phyloP scores from a whole-genome alignment of 1,140 invertebrate genomes.

The Drosophila miranda region DNA sequence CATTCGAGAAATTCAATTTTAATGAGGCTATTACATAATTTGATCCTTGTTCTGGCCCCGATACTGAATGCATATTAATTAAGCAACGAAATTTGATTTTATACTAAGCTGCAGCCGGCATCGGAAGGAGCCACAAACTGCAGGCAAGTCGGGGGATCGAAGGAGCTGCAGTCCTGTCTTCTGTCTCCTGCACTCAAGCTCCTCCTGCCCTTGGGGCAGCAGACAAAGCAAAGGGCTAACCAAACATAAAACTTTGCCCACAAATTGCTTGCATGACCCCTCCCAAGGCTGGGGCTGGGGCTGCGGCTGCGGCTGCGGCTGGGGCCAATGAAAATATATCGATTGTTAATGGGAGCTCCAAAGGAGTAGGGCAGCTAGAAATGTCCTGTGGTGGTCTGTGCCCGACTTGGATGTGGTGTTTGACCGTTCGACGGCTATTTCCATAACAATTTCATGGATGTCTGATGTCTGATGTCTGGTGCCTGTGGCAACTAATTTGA shows the following conservation, averaged over 20 bases:
- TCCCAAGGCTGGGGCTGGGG: background rate
- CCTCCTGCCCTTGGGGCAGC: background rate
- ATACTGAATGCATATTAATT: conserved; percentile 66
- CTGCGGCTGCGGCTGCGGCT: no score
- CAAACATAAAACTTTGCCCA: conserved; percentile 29
- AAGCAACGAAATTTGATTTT: conserved; percentile 50
- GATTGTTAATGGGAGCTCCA: no score
- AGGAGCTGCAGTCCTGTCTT: conserved; percentile 4
- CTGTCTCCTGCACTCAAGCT: no score
- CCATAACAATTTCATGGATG: background rate
- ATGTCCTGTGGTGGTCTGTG: no score
- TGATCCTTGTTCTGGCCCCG: conserved; percentile 61
- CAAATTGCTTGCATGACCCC: conserved; percentile 2
- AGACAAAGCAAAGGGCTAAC: no score
- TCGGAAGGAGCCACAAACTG: conserved; percentile 5
- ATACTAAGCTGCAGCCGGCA: conserved; percentile 25
- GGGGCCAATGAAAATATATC: conserved; percentile 1
- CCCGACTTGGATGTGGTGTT: background rate
- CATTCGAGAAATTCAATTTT: conserved; percentile 68
- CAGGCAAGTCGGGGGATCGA: background rate
- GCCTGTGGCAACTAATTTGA: conserved; percentile 42
- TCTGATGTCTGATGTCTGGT: no score
- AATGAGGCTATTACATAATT: conserved; percentile 72
- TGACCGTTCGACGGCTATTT: no score
- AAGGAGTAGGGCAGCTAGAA: background rate